phyloP scores from a whole-genome alignment of 2,113 vertebrate genomes.

The Corythornis vintsioides region DNA sequence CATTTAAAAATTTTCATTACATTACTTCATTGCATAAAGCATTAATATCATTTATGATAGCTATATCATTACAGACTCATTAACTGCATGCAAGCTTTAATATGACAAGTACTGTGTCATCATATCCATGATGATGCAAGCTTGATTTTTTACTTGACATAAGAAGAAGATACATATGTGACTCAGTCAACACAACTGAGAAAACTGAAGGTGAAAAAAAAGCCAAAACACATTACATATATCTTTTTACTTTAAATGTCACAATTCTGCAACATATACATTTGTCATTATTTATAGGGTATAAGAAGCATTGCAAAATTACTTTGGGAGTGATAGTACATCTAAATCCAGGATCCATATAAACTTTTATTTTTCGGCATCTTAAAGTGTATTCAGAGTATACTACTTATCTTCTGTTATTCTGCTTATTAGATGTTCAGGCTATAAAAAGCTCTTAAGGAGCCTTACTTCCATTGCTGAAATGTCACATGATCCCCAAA shows the following conservation, averaged over 20 bases:
- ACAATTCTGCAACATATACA: background rate
- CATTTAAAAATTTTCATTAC: constrained; percentile 14
- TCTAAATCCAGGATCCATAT: background rate
- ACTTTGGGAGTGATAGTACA: background rate
- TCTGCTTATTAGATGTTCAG: background rate
- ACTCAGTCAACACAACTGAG: background rate
- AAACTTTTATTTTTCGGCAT: background rate
- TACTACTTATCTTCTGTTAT: background rate
- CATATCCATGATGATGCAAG: background rate
- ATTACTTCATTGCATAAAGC: background rate
- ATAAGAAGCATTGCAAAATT: background rate
- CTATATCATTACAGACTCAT: background rate
- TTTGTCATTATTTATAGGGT: background rate
- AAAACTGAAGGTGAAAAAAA: background rate
- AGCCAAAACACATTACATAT: background rate
- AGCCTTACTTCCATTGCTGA: background rate
- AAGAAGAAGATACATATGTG: background rate
- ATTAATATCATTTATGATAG: constrained; percentile 10
- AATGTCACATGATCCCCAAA: background rate
- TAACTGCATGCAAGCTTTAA: background rate
- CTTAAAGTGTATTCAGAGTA: background rate
- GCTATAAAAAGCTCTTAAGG: background rate
- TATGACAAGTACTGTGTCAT: background rate
- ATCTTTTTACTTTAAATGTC: background rate
- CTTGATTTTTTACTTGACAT: background rate